phyloP scores from a whole-genome alignment of 1,140 invertebrate species.

The Dinoponera quadriceps region DNA sequence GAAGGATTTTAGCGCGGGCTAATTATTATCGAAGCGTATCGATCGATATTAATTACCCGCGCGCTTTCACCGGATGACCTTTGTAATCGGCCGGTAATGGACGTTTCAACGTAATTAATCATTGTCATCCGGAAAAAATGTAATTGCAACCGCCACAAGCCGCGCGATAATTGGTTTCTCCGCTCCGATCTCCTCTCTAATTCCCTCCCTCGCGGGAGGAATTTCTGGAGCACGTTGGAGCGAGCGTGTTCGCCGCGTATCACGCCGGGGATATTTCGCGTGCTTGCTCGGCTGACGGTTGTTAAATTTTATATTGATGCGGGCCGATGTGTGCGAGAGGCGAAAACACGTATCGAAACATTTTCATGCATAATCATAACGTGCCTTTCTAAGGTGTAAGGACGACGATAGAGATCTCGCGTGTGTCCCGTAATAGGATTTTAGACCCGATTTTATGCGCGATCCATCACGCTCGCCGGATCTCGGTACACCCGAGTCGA shows the following conservation, averaged over 20 bases:
- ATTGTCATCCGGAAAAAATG: constrained; percentile 31
- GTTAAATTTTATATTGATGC: too few species aligned
- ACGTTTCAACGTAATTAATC: constrained; percentile 46
- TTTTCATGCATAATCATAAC: neutral
- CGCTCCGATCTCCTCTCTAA: too few species aligned
- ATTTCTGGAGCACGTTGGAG: neutral
- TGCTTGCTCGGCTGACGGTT: too few species aligned
- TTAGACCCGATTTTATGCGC: neutral
- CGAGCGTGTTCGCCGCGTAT: too few species aligned
- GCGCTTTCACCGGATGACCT: constrained; percentile 37
- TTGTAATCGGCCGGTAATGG: constrained; percentile 42
- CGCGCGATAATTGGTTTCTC: constrained; percentile 4
- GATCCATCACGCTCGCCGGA: constrained; percentile 3
- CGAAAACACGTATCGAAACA: too few species aligned
- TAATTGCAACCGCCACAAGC: constrained; percentile 25
- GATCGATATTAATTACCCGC: constrained; percentile 52
- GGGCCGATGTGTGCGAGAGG: too few species aligned
- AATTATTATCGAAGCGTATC: constrained; percentile 41
- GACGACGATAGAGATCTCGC: constrained; percentile 1
- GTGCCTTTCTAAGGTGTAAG: neutral
- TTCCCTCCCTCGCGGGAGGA: neutral
- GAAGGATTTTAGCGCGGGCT: constrained; percentile 33
- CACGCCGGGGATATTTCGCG: too few species aligned
- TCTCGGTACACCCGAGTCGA: neutral
- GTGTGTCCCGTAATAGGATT: constrained; percentile 19